phyloP scores from a whole-genome alignment of 2,888 invertebrate genomes.

The Chesias legatella region DNA sequence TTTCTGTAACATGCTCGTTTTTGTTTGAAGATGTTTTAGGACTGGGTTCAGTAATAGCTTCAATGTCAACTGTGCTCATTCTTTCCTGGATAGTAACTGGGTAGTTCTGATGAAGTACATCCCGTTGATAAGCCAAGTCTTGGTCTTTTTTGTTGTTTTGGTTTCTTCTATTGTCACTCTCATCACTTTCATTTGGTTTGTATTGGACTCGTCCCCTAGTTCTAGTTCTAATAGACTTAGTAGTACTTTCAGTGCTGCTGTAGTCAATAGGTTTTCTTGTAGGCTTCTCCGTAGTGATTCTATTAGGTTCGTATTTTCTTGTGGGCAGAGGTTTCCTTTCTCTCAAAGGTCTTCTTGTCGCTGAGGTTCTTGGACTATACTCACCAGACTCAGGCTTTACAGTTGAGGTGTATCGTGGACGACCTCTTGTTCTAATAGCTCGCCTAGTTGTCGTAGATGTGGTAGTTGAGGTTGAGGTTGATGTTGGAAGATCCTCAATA shows the following conservation, averaged over 20 bases:
- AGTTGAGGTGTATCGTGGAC: slow-evolving; percentile 67
- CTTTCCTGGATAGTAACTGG: slow-evolving; percentile 79
- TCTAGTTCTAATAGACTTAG: slow-evolving; percentile 57
- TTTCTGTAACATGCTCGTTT: slow-evolving; percentile 40
- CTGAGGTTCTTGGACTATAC: slow-evolving; percentile 51
- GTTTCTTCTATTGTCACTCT: slow-evolving; percentile 48
- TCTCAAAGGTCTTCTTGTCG: slow-evolving; percentile 74
- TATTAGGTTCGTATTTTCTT: slow-evolving; percentile 64
- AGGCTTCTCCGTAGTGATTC: slow-evolving; percentile 60
- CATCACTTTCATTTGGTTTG: slow-evolving; percentile 64
- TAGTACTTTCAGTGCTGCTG: slow-evolving; percentile 48
- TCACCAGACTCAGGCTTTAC: slow-evolving; percentile 63
- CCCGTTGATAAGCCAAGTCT: slow-evolving; percentile 82
- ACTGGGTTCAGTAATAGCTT: slow-evolving; percentile 67
- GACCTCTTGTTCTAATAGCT: slow-evolving; percentile 54
- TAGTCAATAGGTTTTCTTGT: slow-evolving; percentile 44
- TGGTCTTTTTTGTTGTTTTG: slow-evolving; percentile 47
- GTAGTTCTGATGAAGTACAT: slow-evolving; percentile 83
- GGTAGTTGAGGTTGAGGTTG: slow-evolving; percentile 53
- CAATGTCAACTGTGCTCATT: slow-evolving; percentile 69
- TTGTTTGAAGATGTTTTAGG: slow-evolving; percentile 44
- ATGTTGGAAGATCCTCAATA: slow-evolving; percentile 37
- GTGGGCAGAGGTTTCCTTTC: slow-evolving; percentile 71
- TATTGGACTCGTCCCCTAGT: slow-evolving; percentile 78
- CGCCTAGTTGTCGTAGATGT: slow-evolving; percentile 51